These are phyloP conservation scores for Lamprotornis superbus DNA, from an alignment of 2,113 vertebrate species.

Conservation along the genomic window DNA sequence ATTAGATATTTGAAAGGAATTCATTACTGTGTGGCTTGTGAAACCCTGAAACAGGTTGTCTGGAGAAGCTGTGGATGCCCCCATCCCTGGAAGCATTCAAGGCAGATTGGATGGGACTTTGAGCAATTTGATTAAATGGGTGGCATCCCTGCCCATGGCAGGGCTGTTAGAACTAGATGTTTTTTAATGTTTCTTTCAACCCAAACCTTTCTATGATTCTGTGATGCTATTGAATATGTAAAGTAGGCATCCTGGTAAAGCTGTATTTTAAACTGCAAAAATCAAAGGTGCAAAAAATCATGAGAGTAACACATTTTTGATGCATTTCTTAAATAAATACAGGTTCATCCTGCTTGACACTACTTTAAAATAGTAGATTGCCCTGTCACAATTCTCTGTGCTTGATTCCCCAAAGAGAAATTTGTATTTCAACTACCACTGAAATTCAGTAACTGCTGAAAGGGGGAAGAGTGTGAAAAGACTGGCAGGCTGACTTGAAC, in stretches of 20 bases:
- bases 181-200: neutral
- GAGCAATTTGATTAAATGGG: neutral
- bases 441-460: neutral
- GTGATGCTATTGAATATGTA: neutral
- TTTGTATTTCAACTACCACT: neutral
- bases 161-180: neutral
- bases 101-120: neutral
- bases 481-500: neutral
- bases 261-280: neutral
- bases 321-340: neutral
- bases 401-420: neutral
- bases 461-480: neutral
- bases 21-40: rapidly evolving
- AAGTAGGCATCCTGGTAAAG: neutral
- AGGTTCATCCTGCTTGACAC: neutral
- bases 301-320: neutral
- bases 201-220: neutral
- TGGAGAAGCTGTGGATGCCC: neutral
- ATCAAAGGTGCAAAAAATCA: neutral
- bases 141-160: neutral
- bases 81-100: neutral
- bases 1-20: neutral
- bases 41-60: neutral
- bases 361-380: neutral
- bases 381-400: neutral